These are phyloP conservation scores for Drosophila auraria DNA, from an alignment of 1,140 invertebrate genomes.

Conservation along the genomic window DNA sequence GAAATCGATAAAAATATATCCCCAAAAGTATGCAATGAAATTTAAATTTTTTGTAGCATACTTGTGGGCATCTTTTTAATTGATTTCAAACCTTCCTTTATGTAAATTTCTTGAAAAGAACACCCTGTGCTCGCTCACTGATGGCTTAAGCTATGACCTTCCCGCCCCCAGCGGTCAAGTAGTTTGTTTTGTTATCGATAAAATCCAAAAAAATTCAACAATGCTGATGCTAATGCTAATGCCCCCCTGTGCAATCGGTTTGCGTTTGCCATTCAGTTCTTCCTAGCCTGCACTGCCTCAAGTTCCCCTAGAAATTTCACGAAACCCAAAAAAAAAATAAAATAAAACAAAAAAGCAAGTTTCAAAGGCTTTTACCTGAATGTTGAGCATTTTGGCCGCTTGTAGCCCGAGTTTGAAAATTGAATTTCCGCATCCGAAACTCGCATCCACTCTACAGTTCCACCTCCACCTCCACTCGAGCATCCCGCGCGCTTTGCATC, in stretches of 20 bases:
- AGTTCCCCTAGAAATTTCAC: constrained; percentile 34
- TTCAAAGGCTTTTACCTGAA: not conserved
- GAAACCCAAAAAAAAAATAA: not conserved
- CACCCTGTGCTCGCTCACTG: not conserved
- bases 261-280: constrained; percentile 30
- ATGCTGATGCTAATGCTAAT: constrained; percentile 20
- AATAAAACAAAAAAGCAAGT: constrained; percentile 5
- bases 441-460: constrained; percentile 10
- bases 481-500: constrained; percentile 22
- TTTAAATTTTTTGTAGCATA: too few species aligned
- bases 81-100: too few species aligned
- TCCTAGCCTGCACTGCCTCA: constrained; percentile 46
- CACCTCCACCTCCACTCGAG: constrained; percentile 12
- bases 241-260: constrained; percentile 22
- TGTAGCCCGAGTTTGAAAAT: constrained; percentile 24
- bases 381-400: constrained; percentile 36
- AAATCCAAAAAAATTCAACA: constrained; percentile 4
- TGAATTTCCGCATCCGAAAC: constrained; percentile 21
- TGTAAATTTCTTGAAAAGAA: too few species aligned
- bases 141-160: constrained; percentile 23
- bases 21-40: not conserved
- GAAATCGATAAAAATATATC: not conserved
- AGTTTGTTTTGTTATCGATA: constrained; percentile 36
- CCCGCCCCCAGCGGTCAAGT: constrained; percentile 37
- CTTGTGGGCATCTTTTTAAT: too few species aligned